Conservation (phyloP, 2,888 invertebrate genomes). For the Hypolimnas misippus region DNA sequence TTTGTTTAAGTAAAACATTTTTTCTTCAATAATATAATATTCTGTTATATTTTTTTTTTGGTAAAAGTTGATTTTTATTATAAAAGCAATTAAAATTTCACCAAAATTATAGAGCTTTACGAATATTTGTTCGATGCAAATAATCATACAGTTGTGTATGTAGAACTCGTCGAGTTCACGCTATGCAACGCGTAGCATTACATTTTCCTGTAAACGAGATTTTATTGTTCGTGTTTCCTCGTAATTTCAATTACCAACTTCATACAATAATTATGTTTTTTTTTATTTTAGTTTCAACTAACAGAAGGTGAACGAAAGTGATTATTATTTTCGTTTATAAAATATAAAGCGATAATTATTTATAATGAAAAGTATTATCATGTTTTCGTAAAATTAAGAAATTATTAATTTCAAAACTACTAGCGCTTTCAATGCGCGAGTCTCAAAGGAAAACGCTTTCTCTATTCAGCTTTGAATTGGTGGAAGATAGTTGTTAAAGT, state of each 20-base stretch:
- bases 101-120: neutral
- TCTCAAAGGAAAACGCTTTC: constrained; percentile 24
- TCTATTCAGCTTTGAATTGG: constrained; percentile 29
- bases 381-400: constrained; percentile 3
- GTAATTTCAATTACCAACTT: constrained; percentile 54
- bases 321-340: neutral
- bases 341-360: neutral
- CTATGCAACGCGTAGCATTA: constrained; percentile 48
- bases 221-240: constrained; percentile 58
- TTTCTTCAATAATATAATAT: no score
- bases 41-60: no score
- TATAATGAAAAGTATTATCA: neutral
- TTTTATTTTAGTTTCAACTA: neutral
- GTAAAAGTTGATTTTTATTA: no score
- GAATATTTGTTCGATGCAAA: neutral
- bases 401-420: constrained; percentile 8
- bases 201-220: constrained; percentile 55
- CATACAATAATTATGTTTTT: constrained; percentile 29
- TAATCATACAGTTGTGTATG: neutral
- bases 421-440: constrained; percentile 21
- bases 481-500: constrained; percentile 32
- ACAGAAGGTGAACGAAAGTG: neutral
- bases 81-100: no score
- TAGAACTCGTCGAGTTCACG: constrained; percentile 11
- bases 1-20: no score